A percentile compares a stretch with the other conserved stretches of the same genome.
These are phyloP conservation scores for Hipposideros armiger DNA, from an alignment of 2,113 vertebrate genomes.

Conservation along the genomic window DNA sequence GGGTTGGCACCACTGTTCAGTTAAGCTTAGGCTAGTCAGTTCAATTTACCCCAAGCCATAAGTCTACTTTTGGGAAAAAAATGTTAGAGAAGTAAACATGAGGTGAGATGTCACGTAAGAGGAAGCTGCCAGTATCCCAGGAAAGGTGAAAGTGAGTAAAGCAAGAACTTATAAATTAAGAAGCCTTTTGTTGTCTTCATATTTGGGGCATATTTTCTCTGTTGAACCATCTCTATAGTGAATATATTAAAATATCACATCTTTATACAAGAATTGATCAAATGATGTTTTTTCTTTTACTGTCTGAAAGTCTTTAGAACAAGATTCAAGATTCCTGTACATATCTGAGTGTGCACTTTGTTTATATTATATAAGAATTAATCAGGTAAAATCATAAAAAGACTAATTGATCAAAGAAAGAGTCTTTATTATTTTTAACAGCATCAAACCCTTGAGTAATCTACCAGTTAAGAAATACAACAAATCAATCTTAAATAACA, in stretches of 20 bases:
- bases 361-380: constrained; percentile 27
- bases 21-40: constrained; percentile 32
- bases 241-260: not conserved
- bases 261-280: not conserved
- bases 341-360: not conserved
- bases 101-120: not conserved
- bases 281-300: not conserved
- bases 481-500: not conserved
- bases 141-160: not conserved
- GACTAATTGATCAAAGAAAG: not conserved
- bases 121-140: not conserved
- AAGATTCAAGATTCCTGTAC: not conserved
- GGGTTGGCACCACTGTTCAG: not conserved
- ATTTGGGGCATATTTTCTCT: not conserved
- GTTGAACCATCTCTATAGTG: not conserved
- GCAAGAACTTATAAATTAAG: not conserved
- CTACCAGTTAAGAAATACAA: not conserved
- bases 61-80: not conserved
- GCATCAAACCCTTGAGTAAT: not conserved
- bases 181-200: not conserved
- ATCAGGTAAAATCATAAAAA: not conserved
- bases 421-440: not conserved
- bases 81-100: not conserved
- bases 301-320: not conserved
- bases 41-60: not conserved